Evolutionary conservation across 2,888 invertebrate genomes (phyloP).

Genomic region (Latrodectus elegans): DNA sequence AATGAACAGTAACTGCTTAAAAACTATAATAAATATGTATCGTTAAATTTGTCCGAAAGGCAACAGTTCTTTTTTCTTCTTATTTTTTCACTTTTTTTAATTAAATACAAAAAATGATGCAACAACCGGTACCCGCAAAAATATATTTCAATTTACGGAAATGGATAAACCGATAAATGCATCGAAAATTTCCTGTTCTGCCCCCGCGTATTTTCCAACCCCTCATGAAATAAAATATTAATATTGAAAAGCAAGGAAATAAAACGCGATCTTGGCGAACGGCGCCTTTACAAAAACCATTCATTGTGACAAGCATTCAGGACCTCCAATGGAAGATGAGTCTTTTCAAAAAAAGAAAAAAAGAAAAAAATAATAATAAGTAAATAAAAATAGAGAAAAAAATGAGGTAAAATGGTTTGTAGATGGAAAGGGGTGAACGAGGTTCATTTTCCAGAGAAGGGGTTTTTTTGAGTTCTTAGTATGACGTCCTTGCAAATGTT

Average conservation of each 20-base stretch:
- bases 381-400: neutral
- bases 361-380: neutral
- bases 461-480: slow-evolving; percentile 12
- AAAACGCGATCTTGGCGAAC: slow-evolving; percentile 25
- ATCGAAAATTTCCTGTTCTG: slow-evolving; percentile 31
- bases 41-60: neutral
- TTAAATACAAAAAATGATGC: slow-evolving; percentile 23
- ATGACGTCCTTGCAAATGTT: slow-evolving; percentile 35
- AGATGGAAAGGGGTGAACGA: slow-evolving; percentile 1
- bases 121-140: slow-evolving; percentile 10
- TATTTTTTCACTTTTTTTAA: slow-evolving; percentile 14
- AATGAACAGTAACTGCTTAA: too few species aligned
- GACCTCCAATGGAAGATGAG: slow-evolving; percentile 25
- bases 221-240: slow-evolving; percentile 26
- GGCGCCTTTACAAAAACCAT: slow-evolving; percentile 17
- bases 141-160: slow-evolving; percentile 49
- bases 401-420: neutral
- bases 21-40: too few species aligned
- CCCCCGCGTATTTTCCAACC: slow-evolving; percentile 1
- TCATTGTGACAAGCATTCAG: slow-evolving; percentile 37
- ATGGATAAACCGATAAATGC: slow-evolving; percentile 55
- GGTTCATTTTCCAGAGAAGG: slow-evolving; percentile 8
- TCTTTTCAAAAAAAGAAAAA: slow-evolving; percentile 8
- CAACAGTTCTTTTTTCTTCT: slow-evolving; percentile 22
- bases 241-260: slow-evolving; percentile 31